Conservation (phyloP, 1,140 invertebrate species). For the fruit fly (Drosophila melanogaster) region Release_6_plus_ISO1_MT NT_037436.4:20082501-20083000, state of each 20-base stretch:
- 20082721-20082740: slow-evolving; percentile 34
- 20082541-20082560: slow-evolving; percentile 60
- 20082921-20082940: not conserved
- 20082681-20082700: slow-evolving; percentile 39
- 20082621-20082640: slow-evolving; percentile 32
- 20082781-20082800: not conserved
- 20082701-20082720: slow-evolving; percentile 20
- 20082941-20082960: not conserved
- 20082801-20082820: not conserved
- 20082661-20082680: slow-evolving; percentile 49
- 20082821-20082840: not conserved
- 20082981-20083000: too few relatives aligned
- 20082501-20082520: slow-evolving; percentile 35
- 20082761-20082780: not conserved
- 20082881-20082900: not conserved
- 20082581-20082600: slow-evolving; percentile 10
- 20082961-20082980: not conserved
- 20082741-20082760: slow-evolving; percentile 10
- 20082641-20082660: slow-evolving; percentile 51
- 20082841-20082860: too few relatives aligned
- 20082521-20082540: slow-evolving; percentile 36
- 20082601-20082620: slow-evolving; percentile 23
- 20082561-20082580: slow-evolving; percentile 44
- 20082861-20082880: too few relatives aligned
- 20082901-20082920: not conserved